Evolutionary conservation across 1,140 invertebrate genomes (phyloP), one percentile per base, ranked within the genome.

Genomic region (Meloidogyne hapla): DNA sequence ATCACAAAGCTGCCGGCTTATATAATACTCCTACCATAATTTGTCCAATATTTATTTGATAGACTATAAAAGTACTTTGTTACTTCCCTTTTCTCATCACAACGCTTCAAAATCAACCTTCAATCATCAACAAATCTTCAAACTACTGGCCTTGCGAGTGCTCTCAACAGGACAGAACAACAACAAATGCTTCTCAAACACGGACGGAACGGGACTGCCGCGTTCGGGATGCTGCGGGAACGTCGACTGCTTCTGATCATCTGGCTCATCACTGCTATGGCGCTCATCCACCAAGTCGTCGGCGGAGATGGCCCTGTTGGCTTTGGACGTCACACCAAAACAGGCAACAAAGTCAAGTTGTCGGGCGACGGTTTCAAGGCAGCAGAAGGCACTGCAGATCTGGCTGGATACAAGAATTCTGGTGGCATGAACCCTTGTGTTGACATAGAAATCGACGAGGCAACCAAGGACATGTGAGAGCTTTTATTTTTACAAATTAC

Each of bases 111-210:
- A 42, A 48, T 18, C 45, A 48, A n/a, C 12, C 48, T n/a, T 56
- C 48, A 56, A 56, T 56, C 48, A n/a, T 56, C 48, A 56, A 56
- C 48, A 21, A 56, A 33, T 33, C 48, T 56, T n/a, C 12, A 48
- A 48, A n/a, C 15, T 18, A 18, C 3, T 15, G 13, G n/a, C 48
- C 48, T n/a, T 56, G 18, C n/a, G 48, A 56, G 48, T 56, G n/a
- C n/a, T 56, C 48, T 56, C 48, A 56, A 48, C 45, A 18, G 45
- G 45, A 48, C 45, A 15, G 5, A 56, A 56, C 18, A 56, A 56
- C 48, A n/a, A 56, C 48, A n/a, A n/a, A 56, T 56, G 48, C 48
- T 56, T 56, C 48, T 56, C 48, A 56, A 56, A 56, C 48, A 56
- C 3, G n/a, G 5, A 56, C 4, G 48, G 48, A 21, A 56, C 18